Conservation (phyloP, 1,140 invertebrate species). For the Dreissena rostriformis region DNA sequence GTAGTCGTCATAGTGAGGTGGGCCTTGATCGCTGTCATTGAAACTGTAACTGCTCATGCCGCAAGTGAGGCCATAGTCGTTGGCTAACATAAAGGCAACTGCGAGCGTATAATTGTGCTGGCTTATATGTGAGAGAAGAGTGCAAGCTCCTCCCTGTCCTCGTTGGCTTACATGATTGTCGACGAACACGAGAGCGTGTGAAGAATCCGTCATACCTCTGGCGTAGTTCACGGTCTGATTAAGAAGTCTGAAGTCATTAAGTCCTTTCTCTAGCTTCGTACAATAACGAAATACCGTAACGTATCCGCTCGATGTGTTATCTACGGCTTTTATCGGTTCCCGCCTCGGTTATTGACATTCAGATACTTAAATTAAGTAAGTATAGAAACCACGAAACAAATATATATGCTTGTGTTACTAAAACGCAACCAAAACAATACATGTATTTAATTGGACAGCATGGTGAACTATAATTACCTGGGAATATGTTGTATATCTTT, state of each 20-base stretch:
- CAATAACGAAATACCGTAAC: conserved; percentile 89
- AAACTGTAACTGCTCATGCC: conserved; percentile 89
- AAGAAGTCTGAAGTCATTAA: conserved; percentile 58
- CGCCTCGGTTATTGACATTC: conserved; percentile 90
- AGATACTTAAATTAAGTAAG: no score
- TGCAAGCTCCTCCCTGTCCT: conserved; percentile 67
- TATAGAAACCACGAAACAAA: no score
- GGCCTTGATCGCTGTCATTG: conserved; percentile 58
- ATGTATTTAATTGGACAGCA: no score
- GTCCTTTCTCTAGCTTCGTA: conserved; percentile 62
- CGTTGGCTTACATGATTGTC: conserved; percentile 83
- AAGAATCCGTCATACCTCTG: conserved; percentile 75
- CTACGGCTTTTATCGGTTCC: conserved; percentile 86
- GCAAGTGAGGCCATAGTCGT: conserved; percentile 87
- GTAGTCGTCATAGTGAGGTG: conserved; percentile 77
- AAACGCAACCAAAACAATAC: no score
- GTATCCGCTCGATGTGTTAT: conserved; percentile 82
- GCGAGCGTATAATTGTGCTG: conserved; percentile 86
- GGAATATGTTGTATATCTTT: no score
- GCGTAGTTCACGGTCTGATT: conserved; percentile 60
- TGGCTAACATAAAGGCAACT: conserved; percentile 89
- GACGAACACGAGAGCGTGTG: conserved; percentile 81
- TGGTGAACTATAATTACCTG: no score
- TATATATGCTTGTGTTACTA: no score
- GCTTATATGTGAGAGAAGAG: conserved; percentile 55